Percentiles rank a stretch among this genome's conserved stretches.
phyloP scores from a whole-genome alignment of 2,888 invertebrate genomes.

The Ectropis crepuscularia region DNA sequence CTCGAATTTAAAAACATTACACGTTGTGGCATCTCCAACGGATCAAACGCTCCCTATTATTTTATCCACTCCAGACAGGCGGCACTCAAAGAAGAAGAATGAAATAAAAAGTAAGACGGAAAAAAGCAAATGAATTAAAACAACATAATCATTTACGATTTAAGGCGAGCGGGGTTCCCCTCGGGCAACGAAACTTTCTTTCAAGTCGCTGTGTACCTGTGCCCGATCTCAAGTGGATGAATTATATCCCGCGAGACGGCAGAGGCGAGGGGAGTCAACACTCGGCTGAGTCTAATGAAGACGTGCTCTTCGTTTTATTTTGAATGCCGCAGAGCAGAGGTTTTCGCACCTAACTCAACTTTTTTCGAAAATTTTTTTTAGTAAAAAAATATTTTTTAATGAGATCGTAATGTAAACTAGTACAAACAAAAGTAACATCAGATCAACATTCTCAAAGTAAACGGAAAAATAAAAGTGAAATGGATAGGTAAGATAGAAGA shows the following conservation, averaged over 20 bases:
- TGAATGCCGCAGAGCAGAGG: constrained; percentile 67
- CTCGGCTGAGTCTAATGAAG: constrained; percentile 77
- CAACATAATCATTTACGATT: constrained; percentile 83
- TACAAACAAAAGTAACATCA: neutral
- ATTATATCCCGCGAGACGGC: constrained; percentile 79
- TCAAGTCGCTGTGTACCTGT: constrained; percentile 81
- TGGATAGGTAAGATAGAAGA: constrained; percentile 44
- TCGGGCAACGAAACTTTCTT: constrained; percentile 81
- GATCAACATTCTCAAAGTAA: constrained; percentile 6
- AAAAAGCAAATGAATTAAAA: constrained; percentile 83
- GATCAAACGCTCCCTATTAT: constrained; percentile 59
- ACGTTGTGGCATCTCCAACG: constrained; percentile 49
- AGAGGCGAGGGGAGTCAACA: constrained; percentile 64
- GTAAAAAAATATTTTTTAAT: neutral
- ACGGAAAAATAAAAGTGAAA: constrained; percentile 36
- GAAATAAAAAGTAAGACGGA: constrained; percentile 72
- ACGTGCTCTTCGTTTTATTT: constrained; percentile 74
- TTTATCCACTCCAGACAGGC: constrained; percentile 78
- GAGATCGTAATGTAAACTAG: neutral
- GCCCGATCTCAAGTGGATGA: constrained; percentile 82
- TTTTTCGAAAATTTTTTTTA: too few species aligned
- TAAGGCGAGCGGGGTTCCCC: constrained; percentile 75
- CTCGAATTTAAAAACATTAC: constrained; percentile 48
- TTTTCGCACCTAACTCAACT: constrained; percentile 65
- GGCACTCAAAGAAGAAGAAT: constrained; percentile 74